Evolutionary conservation across 2,888 invertebrate genomes (phyloP).

Genomic region (Teleogryllus oceanicus): DNA sequence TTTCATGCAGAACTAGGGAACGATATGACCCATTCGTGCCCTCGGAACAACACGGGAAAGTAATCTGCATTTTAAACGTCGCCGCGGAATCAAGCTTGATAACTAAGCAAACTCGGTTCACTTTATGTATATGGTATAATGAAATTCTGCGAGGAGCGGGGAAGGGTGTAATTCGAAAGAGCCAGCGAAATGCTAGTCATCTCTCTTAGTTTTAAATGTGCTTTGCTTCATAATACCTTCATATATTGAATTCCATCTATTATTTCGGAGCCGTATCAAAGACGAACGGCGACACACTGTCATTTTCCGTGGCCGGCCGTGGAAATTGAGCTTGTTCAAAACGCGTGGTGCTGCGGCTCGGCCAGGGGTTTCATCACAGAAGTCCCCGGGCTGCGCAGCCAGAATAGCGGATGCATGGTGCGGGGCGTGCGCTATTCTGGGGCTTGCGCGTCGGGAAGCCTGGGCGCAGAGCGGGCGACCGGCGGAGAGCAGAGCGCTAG

Average conservation of each 20-base stretch:
- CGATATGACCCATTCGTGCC: background rate
- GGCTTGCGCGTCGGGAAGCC: background rate
- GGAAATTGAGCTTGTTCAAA: too few species aligned
- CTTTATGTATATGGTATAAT: background rate
- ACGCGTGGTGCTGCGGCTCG: background rate
- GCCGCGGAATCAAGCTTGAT: slow-evolving; percentile 2
- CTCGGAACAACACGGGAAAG: slow-evolving; percentile 4
- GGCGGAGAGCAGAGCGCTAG: background rate
- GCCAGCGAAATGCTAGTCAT: background rate
- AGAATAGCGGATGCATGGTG: slow-evolving; percentile 9
- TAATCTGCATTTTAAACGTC: slow-evolving; percentile 18
- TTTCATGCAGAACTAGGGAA: background rate
- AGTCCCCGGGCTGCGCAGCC: background rate
- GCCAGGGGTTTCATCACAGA: background rate
- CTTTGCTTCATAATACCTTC: slow-evolving; percentile 8
- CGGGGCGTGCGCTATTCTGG: background rate
- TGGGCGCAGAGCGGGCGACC: background rate
- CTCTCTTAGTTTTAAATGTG: background rate
- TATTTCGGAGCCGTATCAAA: background rate
- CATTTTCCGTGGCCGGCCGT: too few species aligned
- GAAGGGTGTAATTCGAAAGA: background rate
- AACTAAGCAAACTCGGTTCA: slow-evolving; percentile 3
- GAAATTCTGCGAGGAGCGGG: background rate
- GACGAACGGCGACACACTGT: background rate
- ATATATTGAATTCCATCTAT: slow-evolving; percentile 18